Evolutionary conservation across 2,888 invertebrate species (phyloP).

Genomic region (Volucella zonaria): DNA sequence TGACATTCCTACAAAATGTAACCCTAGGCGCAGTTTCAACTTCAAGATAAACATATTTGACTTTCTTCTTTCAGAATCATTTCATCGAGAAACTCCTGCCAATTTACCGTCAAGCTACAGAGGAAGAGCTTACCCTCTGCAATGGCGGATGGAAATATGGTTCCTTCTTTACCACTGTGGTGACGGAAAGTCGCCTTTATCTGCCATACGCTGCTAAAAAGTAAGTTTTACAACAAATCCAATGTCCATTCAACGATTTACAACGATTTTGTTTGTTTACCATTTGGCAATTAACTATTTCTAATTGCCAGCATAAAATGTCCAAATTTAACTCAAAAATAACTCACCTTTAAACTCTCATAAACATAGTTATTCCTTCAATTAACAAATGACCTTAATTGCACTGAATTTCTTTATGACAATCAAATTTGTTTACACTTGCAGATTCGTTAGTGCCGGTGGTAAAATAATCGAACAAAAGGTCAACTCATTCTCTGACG

Average conservation of each 20-base stretch:
- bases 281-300: not conserved
- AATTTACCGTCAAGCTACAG: slow-evolving; percentile 87
- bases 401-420: slow-evolving; percentile 4
- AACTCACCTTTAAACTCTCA: not conserved
- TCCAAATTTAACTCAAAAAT: not conserved
- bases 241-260: too few species aligned
- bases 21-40: too few species aligned
- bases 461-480: slow-evolving; percentile 85
- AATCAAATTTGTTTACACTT: slow-evolving; percentile 34
- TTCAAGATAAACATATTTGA: not conserved
- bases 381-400: not conserved
- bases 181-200: slow-evolving; percentile 89
- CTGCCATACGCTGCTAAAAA: slow-evolving; percentile 90
- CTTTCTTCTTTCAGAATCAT: slow-evolving; percentile 85
- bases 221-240: slow-evolving; percentile 81
- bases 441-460: slow-evolving; percentile 85
- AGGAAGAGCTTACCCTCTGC: slow-evolving; percentile 89
- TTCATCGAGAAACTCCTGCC: slow-evolving; percentile 90
- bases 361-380: not conserved
- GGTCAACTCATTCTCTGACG: slow-evolving; percentile 85
- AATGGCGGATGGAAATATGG: slow-evolving; percentile 92
- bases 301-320: not conserved
- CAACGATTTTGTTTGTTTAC: not conserved
- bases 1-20: too few species aligned
- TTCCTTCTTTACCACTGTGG: slow-evolving; percentile 90